Conservation (phyloP, 2,113 vertebrate species). For the Thymallus thymallus region DNA sequence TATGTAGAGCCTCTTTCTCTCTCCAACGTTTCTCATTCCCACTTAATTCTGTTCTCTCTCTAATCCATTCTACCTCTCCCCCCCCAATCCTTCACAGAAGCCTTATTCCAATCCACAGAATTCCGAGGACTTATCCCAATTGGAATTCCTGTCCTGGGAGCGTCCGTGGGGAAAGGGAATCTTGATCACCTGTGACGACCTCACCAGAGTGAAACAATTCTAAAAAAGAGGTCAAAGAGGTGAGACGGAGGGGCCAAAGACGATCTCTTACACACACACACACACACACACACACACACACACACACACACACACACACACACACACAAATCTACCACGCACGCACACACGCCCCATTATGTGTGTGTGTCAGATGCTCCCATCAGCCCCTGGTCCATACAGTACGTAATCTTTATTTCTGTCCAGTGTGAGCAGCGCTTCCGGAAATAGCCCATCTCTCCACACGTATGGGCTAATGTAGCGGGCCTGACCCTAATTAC, state of each 20-base stretch:
- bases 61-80: constrained; percentile 1
- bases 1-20: background rate
- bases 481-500: constrained; percentile 56
- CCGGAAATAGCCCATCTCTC: constrained; percentile 49
- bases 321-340: background rate
- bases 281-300: background rate
- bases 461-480: constrained; percentile 52
- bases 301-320: background rate
- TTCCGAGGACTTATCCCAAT: constrained; percentile 11
- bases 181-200: constrained; percentile 17
- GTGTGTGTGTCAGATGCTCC: background rate
- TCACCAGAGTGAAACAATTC: background rate
- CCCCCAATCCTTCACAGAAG: background rate
- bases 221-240: background rate
- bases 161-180: background rate
- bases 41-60: background rate
- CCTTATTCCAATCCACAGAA: background rate
- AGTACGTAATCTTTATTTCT: background rate
- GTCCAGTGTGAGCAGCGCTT: constrained; percentile 12
- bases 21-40: background rate
- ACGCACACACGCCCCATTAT: background rate
- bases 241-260: background rate
- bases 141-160: constrained; percentile 18
- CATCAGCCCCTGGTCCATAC: background rate
- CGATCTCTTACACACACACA: background rate